These are phyloP conservation scores for Hyperoplus immaculatus DNA, from an alignment of 2,797 vertebrate species.

Conservation along the genomic window DNA sequence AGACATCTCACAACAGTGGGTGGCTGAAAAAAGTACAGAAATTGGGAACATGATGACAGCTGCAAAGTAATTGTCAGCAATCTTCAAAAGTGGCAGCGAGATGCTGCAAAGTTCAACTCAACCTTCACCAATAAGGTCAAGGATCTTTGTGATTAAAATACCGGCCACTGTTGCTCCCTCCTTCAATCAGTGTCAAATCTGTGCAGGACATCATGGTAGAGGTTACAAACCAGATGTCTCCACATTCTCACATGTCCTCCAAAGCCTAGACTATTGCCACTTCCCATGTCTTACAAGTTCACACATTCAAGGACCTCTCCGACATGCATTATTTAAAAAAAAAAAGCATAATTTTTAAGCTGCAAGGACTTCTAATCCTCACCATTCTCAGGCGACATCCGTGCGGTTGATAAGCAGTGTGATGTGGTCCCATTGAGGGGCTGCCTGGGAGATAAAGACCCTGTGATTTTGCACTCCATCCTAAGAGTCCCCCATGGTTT, in stretches of 20 bases:
- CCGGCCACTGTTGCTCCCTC: slow-evolving; percentile 9
- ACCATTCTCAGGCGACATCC: slow-evolving; percentile 68
- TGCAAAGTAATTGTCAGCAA: slow-evolving; percentile 10
- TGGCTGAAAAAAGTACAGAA: slow-evolving; percentile 8
- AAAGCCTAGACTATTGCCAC: not conserved
- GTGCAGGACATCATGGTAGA: not conserved
- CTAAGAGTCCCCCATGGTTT: slow-evolving; percentile 74
- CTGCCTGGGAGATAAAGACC: slow-evolving; percentile 80
- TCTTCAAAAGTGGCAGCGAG: slow-evolving; percentile 14
- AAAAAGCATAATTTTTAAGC: slow-evolving; percentile 68
- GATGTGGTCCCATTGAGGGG: slow-evolving; percentile 67
- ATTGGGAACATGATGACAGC: not conserved
- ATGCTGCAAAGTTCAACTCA: slow-evolving; percentile 12
- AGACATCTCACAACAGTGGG: not conserved
- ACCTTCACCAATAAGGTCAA: slow-evolving; percentile 39
- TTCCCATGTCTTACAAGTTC: slow-evolving; percentile 5
- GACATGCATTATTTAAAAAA: slow-evolving; percentile 38
- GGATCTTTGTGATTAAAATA: slow-evolving; percentile 32
- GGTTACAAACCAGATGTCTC: slow-evolving; percentile 27
- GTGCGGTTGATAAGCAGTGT: slow-evolving; percentile 75
- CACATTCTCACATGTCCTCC: not conserved
- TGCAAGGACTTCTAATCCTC: slow-evolving; percentile 73
- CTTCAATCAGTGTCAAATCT: slow-evolving; percentile 24
- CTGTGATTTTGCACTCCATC: slow-evolving; percentile 73
- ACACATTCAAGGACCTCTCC: slow-evolving; percentile 40